Percentiles rank a stretch among this genome's conserved stretches.
These are phyloP conservation scores for Aleiodes testaceus DNA, from an alignment of 2,888 invertebrate species.

Conservation along the genomic window DNA sequence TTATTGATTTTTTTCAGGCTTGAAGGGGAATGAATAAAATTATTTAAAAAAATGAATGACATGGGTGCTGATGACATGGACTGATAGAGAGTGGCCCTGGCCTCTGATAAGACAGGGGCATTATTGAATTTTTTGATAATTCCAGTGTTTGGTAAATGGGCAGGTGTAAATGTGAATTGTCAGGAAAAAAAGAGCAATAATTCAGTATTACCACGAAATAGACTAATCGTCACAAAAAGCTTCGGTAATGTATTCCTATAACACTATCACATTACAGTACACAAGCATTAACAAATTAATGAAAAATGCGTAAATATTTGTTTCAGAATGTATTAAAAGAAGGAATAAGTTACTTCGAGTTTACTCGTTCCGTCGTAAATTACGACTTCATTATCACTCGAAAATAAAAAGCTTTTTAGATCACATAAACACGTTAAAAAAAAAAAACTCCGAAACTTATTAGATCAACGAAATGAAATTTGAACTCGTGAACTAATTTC, in stretches of 20 bases:
- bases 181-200: neutral
- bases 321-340: neutral
- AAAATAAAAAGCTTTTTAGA: neutral
- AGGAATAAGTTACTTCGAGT: neutral
- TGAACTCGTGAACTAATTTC: too few relatives aligned
- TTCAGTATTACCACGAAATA: conserved; percentile 15
- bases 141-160: neutral
- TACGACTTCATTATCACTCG: neutral
- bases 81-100: neutral
- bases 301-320: conserved; percentile 6
- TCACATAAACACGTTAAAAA: neutral
- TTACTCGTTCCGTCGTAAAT: too few relatives aligned
- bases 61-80: neutral
- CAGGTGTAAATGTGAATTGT: neutral
- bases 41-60: neutral
- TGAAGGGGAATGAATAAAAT: neutral
- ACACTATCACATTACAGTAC: neutral
- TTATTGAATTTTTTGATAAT: neutral
- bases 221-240: conserved; percentile 12
- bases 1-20: neutral
- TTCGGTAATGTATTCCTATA: neutral
- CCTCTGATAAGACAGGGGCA: neutral
- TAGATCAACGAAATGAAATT: neutral
- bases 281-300: neutral
- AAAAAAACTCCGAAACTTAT: neutral